These are phyloP conservation scores for Crenichthys baileyi DNA, from an alignment of 2,797 vertebrate genomes.

Conservation along the genomic window DNA sequence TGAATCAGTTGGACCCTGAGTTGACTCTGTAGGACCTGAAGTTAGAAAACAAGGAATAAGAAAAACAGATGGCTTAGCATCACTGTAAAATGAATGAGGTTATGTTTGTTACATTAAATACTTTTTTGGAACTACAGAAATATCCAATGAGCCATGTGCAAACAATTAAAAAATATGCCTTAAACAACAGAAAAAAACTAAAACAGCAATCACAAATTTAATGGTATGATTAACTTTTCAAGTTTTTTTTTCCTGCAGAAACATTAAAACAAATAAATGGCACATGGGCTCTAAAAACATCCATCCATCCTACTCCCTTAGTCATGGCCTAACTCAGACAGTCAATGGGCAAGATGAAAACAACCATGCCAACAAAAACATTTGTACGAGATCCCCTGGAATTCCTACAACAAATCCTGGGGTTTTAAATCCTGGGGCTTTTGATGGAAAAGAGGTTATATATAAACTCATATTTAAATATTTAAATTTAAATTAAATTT, in stretches of 20 bases:
- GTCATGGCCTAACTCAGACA: background rate
- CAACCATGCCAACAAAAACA: background rate
- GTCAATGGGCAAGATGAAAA: background rate
- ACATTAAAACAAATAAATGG: background rate
- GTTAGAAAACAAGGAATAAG: background rate
- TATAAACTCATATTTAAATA: background rate
- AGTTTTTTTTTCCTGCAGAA: no score
- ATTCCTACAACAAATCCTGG: no score
- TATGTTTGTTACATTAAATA: background rate
- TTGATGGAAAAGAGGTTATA: no score
- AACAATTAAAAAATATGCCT: background rate
- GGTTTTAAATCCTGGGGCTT: no score
- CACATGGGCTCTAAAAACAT: no score
- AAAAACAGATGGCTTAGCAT: background rate
- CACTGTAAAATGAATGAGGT: background rate
- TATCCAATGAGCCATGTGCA: background rate
- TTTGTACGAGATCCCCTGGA: no score
- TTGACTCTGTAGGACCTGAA: conserved; percentile 38
- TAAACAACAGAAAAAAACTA: no score
- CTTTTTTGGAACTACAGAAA: background rate
- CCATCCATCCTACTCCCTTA: no score
- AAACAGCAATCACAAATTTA: no score
- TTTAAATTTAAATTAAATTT: background rate
- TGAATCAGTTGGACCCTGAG: conserved; percentile 8
- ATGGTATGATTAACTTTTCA: no score